Evolutionary conservation across 1,140 invertebrate species (phyloP), one percentile per base, ranked within the genome.

Genomic region (Leptoteleia sp.): DNA sequence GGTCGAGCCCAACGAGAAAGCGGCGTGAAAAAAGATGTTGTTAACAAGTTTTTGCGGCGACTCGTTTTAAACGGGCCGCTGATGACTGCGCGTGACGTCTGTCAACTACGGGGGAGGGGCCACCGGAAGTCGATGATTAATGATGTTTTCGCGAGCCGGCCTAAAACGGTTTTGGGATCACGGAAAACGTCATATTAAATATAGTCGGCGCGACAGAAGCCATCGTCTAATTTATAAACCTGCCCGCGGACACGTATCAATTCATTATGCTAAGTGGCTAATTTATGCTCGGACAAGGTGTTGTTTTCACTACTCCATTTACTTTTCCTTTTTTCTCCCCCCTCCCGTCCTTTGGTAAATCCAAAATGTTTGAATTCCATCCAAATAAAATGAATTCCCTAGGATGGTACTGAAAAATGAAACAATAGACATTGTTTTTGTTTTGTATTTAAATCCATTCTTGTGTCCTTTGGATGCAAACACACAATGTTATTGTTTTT

Each of bases 11-110:
- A 25, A 3, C 22, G 22, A n/a, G n/a, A 25, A 25, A 25, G 22
- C 22, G 22, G 35, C 40, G 33, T 38, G 15, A 40, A 65, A 75
- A 57, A 65, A 35, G 43, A 31, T 13, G 68, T 79, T 82, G 76
- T 82, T 82, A 82, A 79, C 76, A 77, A 76, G 61, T 82, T 81
- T 79, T 79, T 77, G 43, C 19, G 31, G n/a, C n/a, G 38, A 65
- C 52, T 65, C 57, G 47, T 47, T 70, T 72, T 52, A 67, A 75
- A 67, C 42, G 19, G 45, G 43, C 61, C 43, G 59, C 35, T 64
- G 76, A 79, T 73, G 76, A 79, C 48, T 61, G 62, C 73, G 71
- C 73, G 73, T 76, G 79, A 80, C 79, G 76, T 72, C 76, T 81
- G 82, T 80, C 80, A 70, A 67, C 57, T 57, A 52, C 47, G 16